phyloP scores from a whole-genome alignment of 2,113 vertebrate genomes.

The Nannospalax galili region DNA sequence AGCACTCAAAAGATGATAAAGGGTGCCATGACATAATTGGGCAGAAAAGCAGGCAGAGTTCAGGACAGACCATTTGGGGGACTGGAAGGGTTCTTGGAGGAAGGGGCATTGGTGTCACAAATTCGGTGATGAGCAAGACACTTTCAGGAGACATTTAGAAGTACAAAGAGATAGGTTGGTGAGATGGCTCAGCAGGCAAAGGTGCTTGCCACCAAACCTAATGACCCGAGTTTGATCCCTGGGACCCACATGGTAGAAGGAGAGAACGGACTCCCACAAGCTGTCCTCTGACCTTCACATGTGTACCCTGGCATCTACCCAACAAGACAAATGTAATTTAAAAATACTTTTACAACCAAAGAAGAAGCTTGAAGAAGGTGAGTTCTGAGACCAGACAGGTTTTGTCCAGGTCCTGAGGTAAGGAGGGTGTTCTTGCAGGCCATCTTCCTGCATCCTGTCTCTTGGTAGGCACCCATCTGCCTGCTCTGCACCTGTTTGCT shows the following conservation, averaged over 20 bases:
- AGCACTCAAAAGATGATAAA: rapidly evolving
- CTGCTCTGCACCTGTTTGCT: not conserved
- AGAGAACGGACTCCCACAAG: not conserved
- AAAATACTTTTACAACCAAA: no score
- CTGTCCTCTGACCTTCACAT: not conserved
- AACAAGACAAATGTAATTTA: no score
- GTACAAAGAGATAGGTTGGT: not conserved
- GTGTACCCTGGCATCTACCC: no score
- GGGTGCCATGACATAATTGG: rapidly evolving
- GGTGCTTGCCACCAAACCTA: not conserved
- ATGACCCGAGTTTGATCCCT: not conserved
- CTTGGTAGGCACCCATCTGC: rapidly evolving
- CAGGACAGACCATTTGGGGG: not conserved
- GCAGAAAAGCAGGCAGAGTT: not conserved
- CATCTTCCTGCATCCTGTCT: rapidly evolving
- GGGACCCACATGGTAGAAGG: no score
- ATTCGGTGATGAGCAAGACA: not conserved
- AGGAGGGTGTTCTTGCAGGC: not conserved
- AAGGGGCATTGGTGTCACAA: no score
- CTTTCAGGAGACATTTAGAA: not conserved
- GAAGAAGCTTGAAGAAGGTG: no score
- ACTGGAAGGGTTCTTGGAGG: not conserved
- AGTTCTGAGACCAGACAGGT: not conserved
- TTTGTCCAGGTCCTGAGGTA: not conserved
- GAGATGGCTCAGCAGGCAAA: not conserved